Base-by-base conservation (phyloP, 2,888 invertebrate genomes). In the Tinea semifulvella region DNA sequence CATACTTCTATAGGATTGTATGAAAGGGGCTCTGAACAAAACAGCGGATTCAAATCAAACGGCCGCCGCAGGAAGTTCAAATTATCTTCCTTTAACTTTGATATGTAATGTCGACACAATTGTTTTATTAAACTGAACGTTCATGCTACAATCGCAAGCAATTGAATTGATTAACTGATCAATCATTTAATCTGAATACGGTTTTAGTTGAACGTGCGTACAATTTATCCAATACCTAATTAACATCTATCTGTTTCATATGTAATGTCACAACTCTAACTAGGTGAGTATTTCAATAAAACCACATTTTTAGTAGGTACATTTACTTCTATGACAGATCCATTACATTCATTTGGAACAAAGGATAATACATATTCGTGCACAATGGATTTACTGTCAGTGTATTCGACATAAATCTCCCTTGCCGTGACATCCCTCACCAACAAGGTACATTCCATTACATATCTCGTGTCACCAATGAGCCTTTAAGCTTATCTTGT, bases 41-140 rank as follows among this genome's bases (percentile, higher is more conserved):
- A 52, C 55, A 56, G 56, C 61, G 57, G 65, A 65, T 67, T 65
- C 65, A 65, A 73, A 70, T 73, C 68, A 28, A 43, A 43, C 31
- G 62, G 58, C 65, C 62, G 57, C 58, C 63, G 58, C 79, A 79
- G 79, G 79, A 80, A 71, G 74, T 79, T 79, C 79, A 79, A 40
- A 80, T 80, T 79, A 77, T 70, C 69, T 72, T 68, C 72, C 72
- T 77, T 72, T 68, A 68, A 68, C 71, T 69, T 68, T 68, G 74
- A 71, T 70, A 62, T 66, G 69, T 69, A 68, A 73, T 70, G 72
- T 72, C 71, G 68, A 70, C 69, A 73, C 74, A 79, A 79, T 80
- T 75, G 76, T 79, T 77, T 76, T 71, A 77, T 80, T 72, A 70
- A 72, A 64, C 62, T 60, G 65, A 70, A 69, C 71, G 67, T 72